A percentile compares a stretch with the other conserved stretches of the same genome.
phyloP scores from a whole-genome alignment of 2,113 vertebrate species.

The Ranitomeya variabilis region DNA sequence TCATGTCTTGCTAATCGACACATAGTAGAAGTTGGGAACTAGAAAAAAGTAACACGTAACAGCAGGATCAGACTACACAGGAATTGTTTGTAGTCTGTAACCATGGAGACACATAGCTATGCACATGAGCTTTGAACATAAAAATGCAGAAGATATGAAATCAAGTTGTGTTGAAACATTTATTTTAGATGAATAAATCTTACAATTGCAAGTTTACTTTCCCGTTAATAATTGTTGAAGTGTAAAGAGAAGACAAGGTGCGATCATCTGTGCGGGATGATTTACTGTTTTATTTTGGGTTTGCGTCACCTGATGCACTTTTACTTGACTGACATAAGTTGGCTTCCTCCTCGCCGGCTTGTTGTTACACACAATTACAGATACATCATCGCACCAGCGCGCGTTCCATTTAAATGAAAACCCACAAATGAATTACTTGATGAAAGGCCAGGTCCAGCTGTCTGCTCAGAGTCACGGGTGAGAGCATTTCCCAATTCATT shows the following conservation, averaged over 20 bases:
- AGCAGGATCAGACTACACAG: background rate
- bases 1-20: too few relatives aligned
- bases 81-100: background rate
- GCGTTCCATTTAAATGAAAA: conserved; percentile 15
- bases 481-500: conserved; percentile 27
- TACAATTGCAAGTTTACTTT: background rate
- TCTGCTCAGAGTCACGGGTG: conserved; percentile 19
- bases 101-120: background rate
- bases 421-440: conserved; percentile 43
- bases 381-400: background rate
- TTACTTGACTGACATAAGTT: conserved; percentile 1
- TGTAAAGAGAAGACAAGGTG: background rate
- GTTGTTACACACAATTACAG: conserved; percentile 34
- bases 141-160: background rate
- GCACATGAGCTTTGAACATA: background rate
- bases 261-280: background rate
- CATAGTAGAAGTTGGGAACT: too few relatives aligned
- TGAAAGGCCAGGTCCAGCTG: conserved; percentile 41
- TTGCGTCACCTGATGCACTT: background rate
- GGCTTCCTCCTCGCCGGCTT: background rate
- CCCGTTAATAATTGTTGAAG: background rate
- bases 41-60: too few relatives aligned
- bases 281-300: background rate
- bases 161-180: background rate
- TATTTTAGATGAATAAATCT: background rate